Percentiles rank a stretch among this genome's conserved stretches.
phyloP scores from a whole-genome alignment of 30 jellyfish, hydroid and myxozoan species.

The Cassiopea andromeda region DNA sequence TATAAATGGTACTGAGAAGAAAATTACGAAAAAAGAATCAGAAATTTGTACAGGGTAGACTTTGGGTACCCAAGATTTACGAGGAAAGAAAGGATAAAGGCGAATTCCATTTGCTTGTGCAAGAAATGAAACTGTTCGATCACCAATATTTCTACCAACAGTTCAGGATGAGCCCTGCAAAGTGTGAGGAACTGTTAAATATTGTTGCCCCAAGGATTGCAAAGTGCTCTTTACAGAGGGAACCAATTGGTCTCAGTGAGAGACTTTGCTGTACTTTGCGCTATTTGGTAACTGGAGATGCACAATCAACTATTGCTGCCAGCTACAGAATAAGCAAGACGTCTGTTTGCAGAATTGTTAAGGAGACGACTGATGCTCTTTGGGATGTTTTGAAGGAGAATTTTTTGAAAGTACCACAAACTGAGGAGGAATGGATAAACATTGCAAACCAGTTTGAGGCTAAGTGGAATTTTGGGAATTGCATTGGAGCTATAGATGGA shows the following conservation, averaged over 20 bases:
- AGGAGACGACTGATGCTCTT: constrained; percentile 14
- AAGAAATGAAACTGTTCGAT: constrained; percentile 9
- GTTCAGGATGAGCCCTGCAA: constrained; percentile 6
- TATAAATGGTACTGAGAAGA: constrained; percentile 15
- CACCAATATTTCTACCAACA: constrained; percentile 10
- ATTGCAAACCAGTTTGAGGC: constrained; percentile 8
- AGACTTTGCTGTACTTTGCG: constrained; percentile 39
- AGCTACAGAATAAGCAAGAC: background rate
- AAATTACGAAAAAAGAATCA: constrained; percentile 39
- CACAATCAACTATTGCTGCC: constrained; percentile 31
- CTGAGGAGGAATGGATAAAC: constrained; percentile 35
- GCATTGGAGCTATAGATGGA: constrained; percentile 54
- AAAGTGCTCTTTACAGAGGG: constrained; percentile 36
- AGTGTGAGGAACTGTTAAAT: constrained; percentile 18
- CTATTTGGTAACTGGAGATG: constrained; percentile 45
- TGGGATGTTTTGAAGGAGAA: constrained; percentile 27
- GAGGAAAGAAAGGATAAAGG: constrained; percentile 35
- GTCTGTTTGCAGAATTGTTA: constrained; percentile 11
- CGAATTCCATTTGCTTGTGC: constrained; percentile 34
- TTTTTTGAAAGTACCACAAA: constrained; percentile 16
- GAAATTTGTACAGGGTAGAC: constrained; percentile 36
- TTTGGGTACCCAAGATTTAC: constrained; percentile 54
- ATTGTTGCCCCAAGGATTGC: background rate
- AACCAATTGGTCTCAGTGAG: constrained; percentile 39
- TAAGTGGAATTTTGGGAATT: constrained; percentile 44